phyloP scores from a whole-genome alignment of 2,888 invertebrate genomes.

The Autographa pulchrina region DNA sequence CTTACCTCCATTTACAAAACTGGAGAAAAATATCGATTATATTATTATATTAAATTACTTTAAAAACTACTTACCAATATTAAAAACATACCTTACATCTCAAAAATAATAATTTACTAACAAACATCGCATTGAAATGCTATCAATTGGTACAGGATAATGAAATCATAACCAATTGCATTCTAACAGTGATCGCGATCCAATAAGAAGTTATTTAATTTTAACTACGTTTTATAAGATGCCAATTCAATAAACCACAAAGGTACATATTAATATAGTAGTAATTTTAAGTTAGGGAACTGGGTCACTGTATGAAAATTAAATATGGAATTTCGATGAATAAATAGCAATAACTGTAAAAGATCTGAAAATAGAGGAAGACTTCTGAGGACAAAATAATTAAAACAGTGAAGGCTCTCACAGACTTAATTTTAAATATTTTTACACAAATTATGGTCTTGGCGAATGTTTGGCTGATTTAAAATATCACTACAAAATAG shows the following conservation, averaged over 20 bases:
- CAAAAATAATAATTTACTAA: constrained; percentile 89
- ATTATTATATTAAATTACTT: constrained; percentile 87
- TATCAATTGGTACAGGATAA: constrained; percentile 36
- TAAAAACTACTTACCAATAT: constrained; percentile 87
- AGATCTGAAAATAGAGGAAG: constrained; percentile 27
- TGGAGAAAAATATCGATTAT: constrained; percentile 81
- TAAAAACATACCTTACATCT: constrained; percentile 88
- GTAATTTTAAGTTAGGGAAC: constrained; percentile 1
- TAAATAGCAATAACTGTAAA: constrained; percentile 6
- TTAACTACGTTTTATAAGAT: constrained; percentile 22
- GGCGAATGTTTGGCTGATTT: constrained; percentile 21
- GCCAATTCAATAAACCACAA: constrained; percentile 32
- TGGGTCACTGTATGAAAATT: constrained; percentile 11
- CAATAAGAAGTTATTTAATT: constrained; percentile 22
- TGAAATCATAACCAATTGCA: constrained; percentile 28
- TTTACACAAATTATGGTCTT: constrained; percentile 42
- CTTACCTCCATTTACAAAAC: constrained; percentile 78
- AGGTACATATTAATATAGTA: constrained; percentile 21
- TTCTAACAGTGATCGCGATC: constrained; percentile 16
- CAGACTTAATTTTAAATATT: constrained; percentile 42
- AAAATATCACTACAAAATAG: constrained; percentile 5
- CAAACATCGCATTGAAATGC: constrained; percentile 74
- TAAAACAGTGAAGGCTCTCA: constrained; percentile 53
- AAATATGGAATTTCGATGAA: neutral
- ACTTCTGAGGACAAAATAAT: constrained; percentile 30